Evolutionary conservation across 2,113 vertebrate genomes (phyloP).

Genomic region (Tichodroma muraria): DNA sequence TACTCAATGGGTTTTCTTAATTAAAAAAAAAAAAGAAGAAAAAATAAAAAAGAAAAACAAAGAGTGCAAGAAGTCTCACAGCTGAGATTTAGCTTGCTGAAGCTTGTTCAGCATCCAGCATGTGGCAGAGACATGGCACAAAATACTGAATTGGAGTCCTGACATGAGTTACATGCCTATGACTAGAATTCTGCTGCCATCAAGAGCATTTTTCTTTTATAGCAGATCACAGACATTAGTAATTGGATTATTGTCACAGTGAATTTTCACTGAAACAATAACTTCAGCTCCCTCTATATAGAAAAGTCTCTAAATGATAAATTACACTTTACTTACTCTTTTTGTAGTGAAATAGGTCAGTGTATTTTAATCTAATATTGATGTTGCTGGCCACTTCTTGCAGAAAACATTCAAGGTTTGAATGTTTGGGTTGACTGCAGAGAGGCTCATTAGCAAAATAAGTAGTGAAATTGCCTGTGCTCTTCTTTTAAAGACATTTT

Average conservation of each 20-base stretch:
- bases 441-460: background rate
- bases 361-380: background rate
- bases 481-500: background rate
- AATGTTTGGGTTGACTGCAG: background rate
- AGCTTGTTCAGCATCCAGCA: constrained; percentile 32
- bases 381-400: background rate
- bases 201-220: constrained; percentile 76
- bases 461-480: background rate
- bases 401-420: background rate
- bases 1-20: background rate
- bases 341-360: background rate
- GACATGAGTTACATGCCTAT: constrained; percentile 10
- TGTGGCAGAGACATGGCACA: background rate
- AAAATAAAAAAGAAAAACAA: background rate
- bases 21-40: background rate
- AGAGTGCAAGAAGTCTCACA: background rate
- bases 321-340: background rate
- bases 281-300: background rate
- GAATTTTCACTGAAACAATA: constrained; percentile 47
- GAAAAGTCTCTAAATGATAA: background rate
- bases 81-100: constrained; percentile 8
- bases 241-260: constrained; percentile 42
- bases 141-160: constrained; percentile 46
- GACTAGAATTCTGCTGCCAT: constrained; percentile 81
- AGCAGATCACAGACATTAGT: constrained; percentile 63